phyloP scores from a whole-genome alignment of 2,113 vertebrate species.

The Ailurus styani region DNA sequence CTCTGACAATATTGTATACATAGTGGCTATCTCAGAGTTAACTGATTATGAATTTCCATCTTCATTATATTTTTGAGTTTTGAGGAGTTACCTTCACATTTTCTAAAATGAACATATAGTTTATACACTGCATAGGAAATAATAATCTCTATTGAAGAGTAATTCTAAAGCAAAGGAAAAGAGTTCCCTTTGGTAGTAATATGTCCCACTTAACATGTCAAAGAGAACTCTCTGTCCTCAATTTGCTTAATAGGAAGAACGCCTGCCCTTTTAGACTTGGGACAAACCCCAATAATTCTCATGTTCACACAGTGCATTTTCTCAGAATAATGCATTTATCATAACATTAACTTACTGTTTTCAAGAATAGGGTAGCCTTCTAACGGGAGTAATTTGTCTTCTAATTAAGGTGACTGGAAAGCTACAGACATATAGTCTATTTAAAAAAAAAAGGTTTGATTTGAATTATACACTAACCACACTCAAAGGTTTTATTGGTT shows the following conservation, averaged over 20 bases:
- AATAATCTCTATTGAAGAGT: background rate
- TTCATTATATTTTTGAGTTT: background rate
- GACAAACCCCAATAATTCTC: background rate
- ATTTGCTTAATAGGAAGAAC: background rate
- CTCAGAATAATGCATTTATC: background rate
- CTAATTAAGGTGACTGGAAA: conserved; percentile 14
- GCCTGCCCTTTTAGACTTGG: background rate
- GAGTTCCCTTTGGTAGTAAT: background rate
- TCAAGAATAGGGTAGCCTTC: background rate
- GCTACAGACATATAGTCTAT: background rate
- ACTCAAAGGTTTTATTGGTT: background rate
- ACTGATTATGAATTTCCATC: background rate
- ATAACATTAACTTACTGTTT: background rate
- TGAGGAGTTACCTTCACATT: background rate
- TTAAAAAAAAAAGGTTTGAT: background rate
- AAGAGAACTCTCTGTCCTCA: background rate
- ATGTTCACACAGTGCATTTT: background rate
- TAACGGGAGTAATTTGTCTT: background rate
- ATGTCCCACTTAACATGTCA: background rate
- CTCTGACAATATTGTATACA: background rate
- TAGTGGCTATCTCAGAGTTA: background rate
- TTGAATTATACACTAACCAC: background rate
- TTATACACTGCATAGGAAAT: background rate
- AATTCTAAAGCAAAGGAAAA: background rate
- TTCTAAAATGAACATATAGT: background rate